Percentiles rank a stretch among this genome's conserved stretches.
phyloP scores from a whole-genome alignment of 2,888 invertebrate species.

The Caprella mutica region DNA sequence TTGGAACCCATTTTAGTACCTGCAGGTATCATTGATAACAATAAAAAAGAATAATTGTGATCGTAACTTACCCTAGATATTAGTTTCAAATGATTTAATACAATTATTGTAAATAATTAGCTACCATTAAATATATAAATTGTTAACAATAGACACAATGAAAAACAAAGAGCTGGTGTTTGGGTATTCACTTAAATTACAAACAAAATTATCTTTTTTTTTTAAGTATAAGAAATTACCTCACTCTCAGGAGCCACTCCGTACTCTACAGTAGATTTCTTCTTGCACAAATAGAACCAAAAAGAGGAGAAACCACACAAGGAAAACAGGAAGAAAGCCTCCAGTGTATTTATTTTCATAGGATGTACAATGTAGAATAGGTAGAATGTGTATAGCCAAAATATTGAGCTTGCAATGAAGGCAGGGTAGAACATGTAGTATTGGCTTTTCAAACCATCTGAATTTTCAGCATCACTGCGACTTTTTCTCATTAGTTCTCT shows the following conservation, averaged over 20 bases:
- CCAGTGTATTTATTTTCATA: constrained; percentile 21
- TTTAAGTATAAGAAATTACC: too few species aligned
- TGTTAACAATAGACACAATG: too few species aligned
- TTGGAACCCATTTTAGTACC: too few species aligned
- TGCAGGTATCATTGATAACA: too few species aligned
- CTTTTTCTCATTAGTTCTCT: constrained; percentile 19
- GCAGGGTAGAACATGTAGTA: constrained; percentile 17
- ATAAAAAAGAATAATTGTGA: too few species aligned
- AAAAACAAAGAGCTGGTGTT: too few species aligned
- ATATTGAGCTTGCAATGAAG: constrained; percentile 13
- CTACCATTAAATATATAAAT: too few species aligned
- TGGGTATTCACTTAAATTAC: too few species aligned
- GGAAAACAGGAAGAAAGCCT: constrained; percentile 17
- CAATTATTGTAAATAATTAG: too few species aligned
- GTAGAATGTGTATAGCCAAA: constrained; percentile 21
- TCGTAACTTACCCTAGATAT: too few species aligned
- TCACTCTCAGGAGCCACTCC: constrained; percentile 12
- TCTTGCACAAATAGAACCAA: constrained; percentile 17
- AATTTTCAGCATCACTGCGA: constrained; percentile 6
- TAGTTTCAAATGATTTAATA: too few species aligned
- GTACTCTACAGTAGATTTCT: constrained; percentile 21
- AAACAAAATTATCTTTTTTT: too few species aligned
- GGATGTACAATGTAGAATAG: constrained; percentile 19
- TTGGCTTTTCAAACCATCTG: background rate
- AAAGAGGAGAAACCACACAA: constrained; percentile 14